Evolutionary conservation across 2,888 invertebrate species (phyloP).

Genomic region (Ptychoptera albimana): DNA sequence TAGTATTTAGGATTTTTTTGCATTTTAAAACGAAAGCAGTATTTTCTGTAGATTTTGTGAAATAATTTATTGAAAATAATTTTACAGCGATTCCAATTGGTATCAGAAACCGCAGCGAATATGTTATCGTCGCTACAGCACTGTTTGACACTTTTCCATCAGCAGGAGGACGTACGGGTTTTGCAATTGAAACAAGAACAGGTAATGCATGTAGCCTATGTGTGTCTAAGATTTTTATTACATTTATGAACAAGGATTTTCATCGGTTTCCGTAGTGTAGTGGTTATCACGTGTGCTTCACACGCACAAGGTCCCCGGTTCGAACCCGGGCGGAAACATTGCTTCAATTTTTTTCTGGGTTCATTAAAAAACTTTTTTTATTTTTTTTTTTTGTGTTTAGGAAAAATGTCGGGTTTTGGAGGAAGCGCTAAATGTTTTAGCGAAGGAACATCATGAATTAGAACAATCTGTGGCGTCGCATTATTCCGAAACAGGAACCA

Average conservation of each 20-base stretch:
- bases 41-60: constrained; percentile 5
- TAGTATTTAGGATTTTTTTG: not conserved
- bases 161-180: constrained; percentile 41
- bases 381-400: constrained; percentile 8
- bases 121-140: constrained; percentile 41
- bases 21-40: not conserved
- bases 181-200: constrained; percentile 14
- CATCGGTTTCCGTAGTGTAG: constrained; percentile 29
- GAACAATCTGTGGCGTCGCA: constrained; percentile 47
- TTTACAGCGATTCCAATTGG: constrained; percentile 28
- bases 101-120: constrained; percentile 39
- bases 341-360: constrained; percentile 7
- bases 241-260: not conserved
- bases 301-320: constrained; percentile 36
- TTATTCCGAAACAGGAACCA: constrained; percentile 24
- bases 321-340: constrained; percentile 32
- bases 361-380: constrained; percentile 4
- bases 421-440: constrained; percentile 47
- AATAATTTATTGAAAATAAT: constrained; percentile 17
- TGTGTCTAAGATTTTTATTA: not conserved
- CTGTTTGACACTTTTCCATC: constrained; percentile 44
- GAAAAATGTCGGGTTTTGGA: constrained; percentile 49
- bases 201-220: constrained; percentile 4
- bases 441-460: constrained; percentile 48
- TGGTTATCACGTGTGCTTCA: constrained; percentile 34